Evolutionary conservation across 2,797 vertebrate genomes (phyloP).

Genomic region (Syncerus caffer): DNA sequence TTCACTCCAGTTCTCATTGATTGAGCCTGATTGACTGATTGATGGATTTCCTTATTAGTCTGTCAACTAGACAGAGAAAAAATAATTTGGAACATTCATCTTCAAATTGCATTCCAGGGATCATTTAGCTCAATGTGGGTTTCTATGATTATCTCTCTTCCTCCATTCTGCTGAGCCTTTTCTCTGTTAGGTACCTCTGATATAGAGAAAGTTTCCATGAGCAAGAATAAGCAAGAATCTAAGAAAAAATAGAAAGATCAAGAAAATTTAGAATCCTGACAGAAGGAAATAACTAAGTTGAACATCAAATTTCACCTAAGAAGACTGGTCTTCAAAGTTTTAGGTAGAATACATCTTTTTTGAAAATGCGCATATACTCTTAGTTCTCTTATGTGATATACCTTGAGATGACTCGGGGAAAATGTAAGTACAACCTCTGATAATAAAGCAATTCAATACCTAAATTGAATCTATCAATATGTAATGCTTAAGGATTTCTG

Average conservation of each 20-base stretch:
- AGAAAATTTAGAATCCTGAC: background rate
- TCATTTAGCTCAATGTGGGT: background rate
- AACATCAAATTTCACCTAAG: background rate
- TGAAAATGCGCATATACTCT: background rate
- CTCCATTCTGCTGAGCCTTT: background rate
- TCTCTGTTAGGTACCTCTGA: background rate
- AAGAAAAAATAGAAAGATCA: background rate
- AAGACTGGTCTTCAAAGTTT: background rate
- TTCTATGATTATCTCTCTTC: background rate
- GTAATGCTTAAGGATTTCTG: background rate
- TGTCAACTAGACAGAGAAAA: conserved; percentile 46
- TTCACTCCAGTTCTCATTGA: conserved; percentile 39
- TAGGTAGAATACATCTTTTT: background rate
- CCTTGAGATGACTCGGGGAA: background rate
- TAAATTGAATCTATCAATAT: conserved; percentile 21
- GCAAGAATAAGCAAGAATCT: conserved; percentile 23
- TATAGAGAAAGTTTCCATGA: background rate
- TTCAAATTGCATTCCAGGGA: background rate
- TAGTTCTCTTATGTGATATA: background rate
- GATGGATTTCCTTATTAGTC: conserved; percentile 31
- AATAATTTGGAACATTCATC: conserved; percentile 37
- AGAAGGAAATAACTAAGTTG: background rate
- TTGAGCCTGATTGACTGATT: conserved; percentile 35
- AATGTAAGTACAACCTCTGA: background rate
- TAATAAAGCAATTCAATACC: background rate